A percentile compares a stretch with the other conserved stretches of the same genome.
phyloP scores from a whole-genome alignment of 1,140 invertebrate genomes.

The Lasioglossum baleicum region DNA sequence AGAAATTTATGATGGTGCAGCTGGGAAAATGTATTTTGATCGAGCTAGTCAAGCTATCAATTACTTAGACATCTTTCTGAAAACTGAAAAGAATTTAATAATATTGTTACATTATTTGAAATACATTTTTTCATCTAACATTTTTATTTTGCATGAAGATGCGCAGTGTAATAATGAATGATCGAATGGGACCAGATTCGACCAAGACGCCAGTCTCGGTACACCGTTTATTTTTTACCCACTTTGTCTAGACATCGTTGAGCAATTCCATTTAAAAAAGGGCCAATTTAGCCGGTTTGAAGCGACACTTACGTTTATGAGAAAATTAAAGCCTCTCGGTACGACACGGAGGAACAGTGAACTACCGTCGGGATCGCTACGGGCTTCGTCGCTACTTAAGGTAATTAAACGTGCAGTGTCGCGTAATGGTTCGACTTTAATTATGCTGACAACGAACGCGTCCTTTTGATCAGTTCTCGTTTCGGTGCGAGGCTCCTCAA shows the following conservation, averaged over 20 bases:
- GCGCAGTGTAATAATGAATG: no score
- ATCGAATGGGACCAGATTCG: no score
- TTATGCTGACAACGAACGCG: slow-evolving; percentile 17
- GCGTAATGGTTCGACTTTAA: slow-evolving; percentile 38
- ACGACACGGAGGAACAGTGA: not conserved
- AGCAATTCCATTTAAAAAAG: not conserved
- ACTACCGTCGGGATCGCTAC: not conserved
- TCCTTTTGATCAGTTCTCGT: slow-evolving; percentile 17
- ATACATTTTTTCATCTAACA: no score
- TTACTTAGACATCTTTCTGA: no score
- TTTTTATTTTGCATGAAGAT: no score
- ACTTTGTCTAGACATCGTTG: not conserved
- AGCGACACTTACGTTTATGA: slow-evolving; percentile 14
- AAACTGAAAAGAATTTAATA: no score
- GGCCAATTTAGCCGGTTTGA: slow-evolving; percentile 10
- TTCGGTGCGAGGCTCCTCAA: slow-evolving; percentile 26
- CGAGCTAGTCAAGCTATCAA: no score
- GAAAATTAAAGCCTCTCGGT: slow-evolving; percentile 19
- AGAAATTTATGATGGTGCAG: no score
- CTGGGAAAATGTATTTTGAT: no score
- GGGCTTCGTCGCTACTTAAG: slow-evolving; percentile 29
- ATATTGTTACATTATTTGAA: no score
- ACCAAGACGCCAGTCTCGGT: not conserved
- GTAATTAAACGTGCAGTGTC: slow-evolving; percentile 9
- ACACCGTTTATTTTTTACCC: not conserved